phyloP scores from a whole-genome alignment of 1,140 invertebrate genomes.

The Pomacea maculata region DNA sequence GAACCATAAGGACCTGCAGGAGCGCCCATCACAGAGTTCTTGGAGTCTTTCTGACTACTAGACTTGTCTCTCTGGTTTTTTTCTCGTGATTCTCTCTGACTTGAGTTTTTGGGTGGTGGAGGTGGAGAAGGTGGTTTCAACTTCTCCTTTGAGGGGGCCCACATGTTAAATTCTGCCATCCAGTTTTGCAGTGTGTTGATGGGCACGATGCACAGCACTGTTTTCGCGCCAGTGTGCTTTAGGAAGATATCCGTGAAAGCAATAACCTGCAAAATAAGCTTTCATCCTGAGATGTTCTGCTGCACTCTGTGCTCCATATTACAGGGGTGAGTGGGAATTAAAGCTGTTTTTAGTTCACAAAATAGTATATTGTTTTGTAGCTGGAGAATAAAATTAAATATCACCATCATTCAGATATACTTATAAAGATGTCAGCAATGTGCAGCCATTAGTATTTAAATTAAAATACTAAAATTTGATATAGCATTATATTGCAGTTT shows the following conservation, averaged over 20 bases:
- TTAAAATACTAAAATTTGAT: too few relatives aligned
- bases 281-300: background rate
- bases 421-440: too few relatives aligned
- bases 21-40: conserved; percentile 2
- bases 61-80: too few relatives aligned
- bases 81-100: background rate
- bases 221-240: conserved; percentile 85
- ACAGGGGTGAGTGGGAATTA: background rate
- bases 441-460: too few relatives aligned
- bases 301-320: background rate
- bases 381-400: too few relatives aligned
- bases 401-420: too few relatives aligned
- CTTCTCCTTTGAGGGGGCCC: conserved; percentile 74
- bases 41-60: background rate
- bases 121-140: conserved; percentile 12
- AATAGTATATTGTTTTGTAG: too few relatives aligned
- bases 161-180: conserved; percentile 97
- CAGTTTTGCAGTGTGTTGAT: conserved; percentile 99
- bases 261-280: conserved; percentile 70
- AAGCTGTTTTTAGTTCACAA: background rate
- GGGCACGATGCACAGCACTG: conserved; percentile 95
- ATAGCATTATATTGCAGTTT: too few relatives aligned
- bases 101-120: background rate
- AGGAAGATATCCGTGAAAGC: conserved; percentile 97
- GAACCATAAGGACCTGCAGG: background rate